Evolutionary conservation across 2,888 invertebrate genomes (phyloP), one percentile per base, ranked within the genome.

Genomic region (Agapetus fuscipes): DNA sequence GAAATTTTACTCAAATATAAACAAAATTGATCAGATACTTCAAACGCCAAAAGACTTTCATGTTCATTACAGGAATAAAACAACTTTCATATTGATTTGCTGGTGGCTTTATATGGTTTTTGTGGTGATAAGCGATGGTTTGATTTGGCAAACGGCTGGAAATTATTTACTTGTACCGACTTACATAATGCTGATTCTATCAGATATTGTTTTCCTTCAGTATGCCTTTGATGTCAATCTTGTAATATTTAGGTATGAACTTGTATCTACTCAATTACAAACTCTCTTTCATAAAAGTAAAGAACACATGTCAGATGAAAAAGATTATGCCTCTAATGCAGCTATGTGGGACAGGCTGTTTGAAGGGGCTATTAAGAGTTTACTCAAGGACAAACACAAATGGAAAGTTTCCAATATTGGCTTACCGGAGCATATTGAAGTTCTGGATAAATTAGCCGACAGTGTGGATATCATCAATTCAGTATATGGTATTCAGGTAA

Each of bases 401-500:
- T 31, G 24, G 24, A 26, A 11, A 10, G 16, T 14, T 26, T 31
- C 17, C 17, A 30, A 31, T 10, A 12, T 14, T 15, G 31, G 27
- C 7, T 10, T 37, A 10, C 26, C 14, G 10, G 30, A 31, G 11
- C 30, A 36, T 6, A 35, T 31, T 11, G 17, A 25, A 3, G 14
- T 36, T 10, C 37, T 30, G 14, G 28, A 37, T 24, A 37, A 41
- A 15, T 20, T 37, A 12, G 33, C 37, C 12, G 41, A 37, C 10
- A 41, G 37, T 20, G 30, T 41, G 6, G 37, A 41, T 20, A 29
- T 41, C 5, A 29, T 41, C 3, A 41, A 41, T 17, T 33, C 32
- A 1, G 12, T 24, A 3, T 33, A 29, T 29, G 41, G 37, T 12
- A 13, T 33, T 15, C 41, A 37, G 37, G 41, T 41, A 24, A 24